phyloP scores from a whole-genome alignment of 2,888 invertebrate genomes.

The Drosophila yooni region DNA sequence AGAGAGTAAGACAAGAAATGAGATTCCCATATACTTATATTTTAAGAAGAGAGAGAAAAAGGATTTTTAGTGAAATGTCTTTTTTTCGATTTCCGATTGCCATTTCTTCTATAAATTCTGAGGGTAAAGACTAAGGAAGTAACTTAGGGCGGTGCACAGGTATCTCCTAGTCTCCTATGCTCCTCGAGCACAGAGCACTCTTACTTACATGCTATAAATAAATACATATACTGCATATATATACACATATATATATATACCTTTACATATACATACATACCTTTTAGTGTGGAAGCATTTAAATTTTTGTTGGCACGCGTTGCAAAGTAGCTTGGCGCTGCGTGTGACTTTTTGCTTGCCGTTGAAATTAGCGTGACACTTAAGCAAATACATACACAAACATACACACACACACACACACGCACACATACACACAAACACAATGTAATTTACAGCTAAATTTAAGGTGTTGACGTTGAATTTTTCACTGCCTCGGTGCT shows the following conservation, averaged over 20 bases:
- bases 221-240: not conserved
- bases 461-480: slow-evolving; percentile 60
- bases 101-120: not conserved
- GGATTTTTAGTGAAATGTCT: no score
- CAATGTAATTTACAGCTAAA: slow-evolving; percentile 17
- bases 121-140: not conserved
- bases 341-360: slow-evolving; percentile 51
- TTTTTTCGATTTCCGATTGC: not conserved
- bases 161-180: not conserved
- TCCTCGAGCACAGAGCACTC: not conserved
- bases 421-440: slow-evolving; percentile 8
- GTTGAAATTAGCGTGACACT: slow-evolving; percentile 58
- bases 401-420: slow-evolving; percentile 2
- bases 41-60: not conserved
- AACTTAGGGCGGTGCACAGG: not conserved
- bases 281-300: slow-evolving; percentile 42
- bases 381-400: slow-evolving; percentile 21
- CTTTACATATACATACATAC: not conserved
- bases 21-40: not conserved
- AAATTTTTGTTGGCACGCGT: slow-evolving; percentile 67
- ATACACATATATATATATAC: not conserved
- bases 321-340: slow-evolving; percentile 25
- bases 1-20: not conserved
- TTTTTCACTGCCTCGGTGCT: slow-evolving; percentile 41
- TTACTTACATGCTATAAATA: not conserved